Base-by-base conservation (phyloP, 2,113 vertebrate genomes). In the Cyanoderma ruficeps region DNA sequence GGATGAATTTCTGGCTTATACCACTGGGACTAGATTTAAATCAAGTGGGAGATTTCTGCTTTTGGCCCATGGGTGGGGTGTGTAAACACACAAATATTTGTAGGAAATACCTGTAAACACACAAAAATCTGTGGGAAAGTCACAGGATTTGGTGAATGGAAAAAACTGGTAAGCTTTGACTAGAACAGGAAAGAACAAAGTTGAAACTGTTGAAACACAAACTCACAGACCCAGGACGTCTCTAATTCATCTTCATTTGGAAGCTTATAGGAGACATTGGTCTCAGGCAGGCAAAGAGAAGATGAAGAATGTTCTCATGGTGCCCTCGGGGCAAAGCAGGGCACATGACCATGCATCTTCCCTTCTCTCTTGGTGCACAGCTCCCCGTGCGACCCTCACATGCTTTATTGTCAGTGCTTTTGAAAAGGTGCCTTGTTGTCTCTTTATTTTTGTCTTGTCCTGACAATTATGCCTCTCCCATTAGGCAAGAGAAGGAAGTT, bases 1-100 rank as follows among this genome's bases (percentile, higher is more conserved):
- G 19, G 9, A 11, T 47, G 23, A 12, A 35, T 80, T 76, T 24
- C 49, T 80, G 79, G 19, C 5, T 76, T 52, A 4, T 30, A 61
- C 46, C 33, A 50, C 19, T 79, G 37, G 75, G 46, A 30, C 11
- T 55, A 13, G 15, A n/a, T 35, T 56, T 64, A 64, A 68, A 47
- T 52, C 15, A 37, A 57, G 27, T 24, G 35, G 4, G 35, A 55
- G 13, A 41, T 35, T 37, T 15, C 52, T n/a, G 19, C 25, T 68
- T 64, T 68, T 13, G 41, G 42, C 10, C 22, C 10, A 2, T 11
- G 12, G 5, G 4, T 2, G 3, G 5, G 13, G 18, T 47, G 12
- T 57, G 18, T 41, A 35, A 85, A 39, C 14, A 31, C 11, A 46
- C 30, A 39, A 42, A 44, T 44, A n/a, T 0, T 0, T 20, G 5